Percentiles rank a stretch among this genome's conserved stretches.
phyloP scores from a whole-genome alignment of 2,797 vertebrate species.

The Phoeniculus purpureus region DNA sequence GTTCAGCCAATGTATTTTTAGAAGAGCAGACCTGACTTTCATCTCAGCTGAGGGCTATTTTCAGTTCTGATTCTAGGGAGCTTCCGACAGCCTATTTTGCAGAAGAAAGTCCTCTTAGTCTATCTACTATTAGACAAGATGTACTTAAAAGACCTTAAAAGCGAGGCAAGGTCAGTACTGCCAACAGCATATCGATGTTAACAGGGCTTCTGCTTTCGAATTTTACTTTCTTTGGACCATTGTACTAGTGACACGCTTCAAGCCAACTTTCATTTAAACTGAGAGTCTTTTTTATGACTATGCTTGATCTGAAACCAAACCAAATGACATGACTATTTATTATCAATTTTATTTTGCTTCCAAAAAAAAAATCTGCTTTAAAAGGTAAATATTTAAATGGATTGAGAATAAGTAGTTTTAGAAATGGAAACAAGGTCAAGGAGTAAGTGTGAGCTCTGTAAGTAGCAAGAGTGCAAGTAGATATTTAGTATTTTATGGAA shows the following conservation, averaged over 20 bases:
- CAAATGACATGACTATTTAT: neutral
- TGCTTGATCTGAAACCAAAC: neutral
- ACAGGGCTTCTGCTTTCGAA: neutral
- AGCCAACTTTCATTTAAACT: neutral
- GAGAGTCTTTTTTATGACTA: neutral
- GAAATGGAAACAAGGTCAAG: slow-evolving; percentile 66
- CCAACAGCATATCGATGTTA: neutral
- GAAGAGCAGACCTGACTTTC: neutral
- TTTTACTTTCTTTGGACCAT: neutral
- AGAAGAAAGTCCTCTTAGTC: neutral
- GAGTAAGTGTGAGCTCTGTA: slow-evolving; percentile 51
- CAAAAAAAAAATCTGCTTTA: neutral
- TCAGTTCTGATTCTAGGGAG: neutral
- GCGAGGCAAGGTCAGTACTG: neutral
- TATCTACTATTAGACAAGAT: neutral
- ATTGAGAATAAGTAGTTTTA: slow-evolving; percentile 27
- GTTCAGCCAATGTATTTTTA: neutral
- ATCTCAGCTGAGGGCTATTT: neutral
- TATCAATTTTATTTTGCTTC: neutral
- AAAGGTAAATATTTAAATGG: slow-evolving; percentile 36
- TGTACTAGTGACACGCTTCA: neutral
- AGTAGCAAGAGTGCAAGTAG: slow-evolving; percentile 59
- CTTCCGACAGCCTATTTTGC: neutral
- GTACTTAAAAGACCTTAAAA: neutral
- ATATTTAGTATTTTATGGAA: slow-evolving; percentile 76